A percentile compares a stretch with the other conserved stretches of the same genome.
These are phyloP conservation scores for Oreochromis grahami DNA, from an alignment of 2,797 vertebrate species.

Conservation along the genomic window DNA sequence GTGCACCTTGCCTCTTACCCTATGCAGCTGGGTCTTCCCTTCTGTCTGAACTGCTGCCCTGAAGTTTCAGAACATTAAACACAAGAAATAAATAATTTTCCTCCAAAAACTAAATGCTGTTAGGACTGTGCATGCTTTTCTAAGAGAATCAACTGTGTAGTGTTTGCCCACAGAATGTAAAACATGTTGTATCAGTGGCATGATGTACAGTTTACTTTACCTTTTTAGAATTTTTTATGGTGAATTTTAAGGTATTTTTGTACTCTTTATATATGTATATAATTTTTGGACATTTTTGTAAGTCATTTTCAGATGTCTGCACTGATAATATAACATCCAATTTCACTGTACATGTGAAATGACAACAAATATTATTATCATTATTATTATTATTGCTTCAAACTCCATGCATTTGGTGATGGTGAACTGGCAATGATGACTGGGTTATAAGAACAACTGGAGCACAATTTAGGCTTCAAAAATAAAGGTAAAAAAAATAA, in stretches of 20 bases:
- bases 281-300: neutral
- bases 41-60: neutral
- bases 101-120: neutral
- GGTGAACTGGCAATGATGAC: neutral
- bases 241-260: neutral
- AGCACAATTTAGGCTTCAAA: neutral
- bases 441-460: neutral
- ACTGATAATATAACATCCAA: neutral
- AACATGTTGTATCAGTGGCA: neutral
- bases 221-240: neutral
- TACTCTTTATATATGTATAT: neutral
- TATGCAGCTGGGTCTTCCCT: neutral
- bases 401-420: neutral
- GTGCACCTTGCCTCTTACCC: neutral
- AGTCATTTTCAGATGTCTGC: neutral
- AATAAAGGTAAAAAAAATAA: neutral
- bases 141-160: neutral
- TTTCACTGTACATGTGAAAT: neutral
- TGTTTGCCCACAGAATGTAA: neutral
- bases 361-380: neutral
- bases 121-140: neutral
- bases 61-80: neutral
- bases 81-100: neutral
- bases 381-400: neutral
- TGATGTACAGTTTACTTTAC: neutral